Base-by-base conservation (phyloP, 2,113 vertebrate genomes). In the Tenrec ecaudatus region DNA sequence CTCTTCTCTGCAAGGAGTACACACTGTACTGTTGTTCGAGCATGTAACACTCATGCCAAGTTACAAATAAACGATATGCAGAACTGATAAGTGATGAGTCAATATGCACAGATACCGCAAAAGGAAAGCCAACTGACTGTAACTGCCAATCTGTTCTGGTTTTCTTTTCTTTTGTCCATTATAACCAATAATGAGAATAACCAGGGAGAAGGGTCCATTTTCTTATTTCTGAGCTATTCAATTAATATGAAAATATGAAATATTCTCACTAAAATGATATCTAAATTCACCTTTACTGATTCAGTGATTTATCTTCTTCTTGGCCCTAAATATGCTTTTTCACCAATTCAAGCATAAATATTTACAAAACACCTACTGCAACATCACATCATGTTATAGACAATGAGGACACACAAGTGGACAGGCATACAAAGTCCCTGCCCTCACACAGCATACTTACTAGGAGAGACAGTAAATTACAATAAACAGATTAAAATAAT, bases 21-120 rank as follows among this genome's bases (percentile, higher is more conserved):
- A 95, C 97, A 97, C 94, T 97, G 97, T 98, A 97, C 98, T 92
- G 66, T 78, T 96, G 94, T 93, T 97, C 94, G 97, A 97, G 95
- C 91, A 85, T 90, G 83, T 79, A 96, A 92, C 88, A 95, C 62
- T 96, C 96, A 95, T 58, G 86, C 47, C 47, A 96, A 96, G 85
- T 91, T 95, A 93, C 90, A 97, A 97, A 96, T 64, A 88, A 96
- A 96, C 97, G 80, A 90, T 92, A 95, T 2, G 29, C 22, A 92
- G 75, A 96, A 88, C 92, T 94, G 43, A 85, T 77, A 86, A 97
- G 96, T 96, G 91, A 97, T 92, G 40, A 82, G 68, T 97, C 97
- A 95, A 88, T 69, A 95, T 10, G 73, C 22, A 95, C 57, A 97
- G 92, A 29, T 95, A 90, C 16, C 60, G 87, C 15, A 95, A 92